phyloP scores from a whole-genome alignment of 2,113 vertebrate genomes.

The Mustela nigripes region DNA sequence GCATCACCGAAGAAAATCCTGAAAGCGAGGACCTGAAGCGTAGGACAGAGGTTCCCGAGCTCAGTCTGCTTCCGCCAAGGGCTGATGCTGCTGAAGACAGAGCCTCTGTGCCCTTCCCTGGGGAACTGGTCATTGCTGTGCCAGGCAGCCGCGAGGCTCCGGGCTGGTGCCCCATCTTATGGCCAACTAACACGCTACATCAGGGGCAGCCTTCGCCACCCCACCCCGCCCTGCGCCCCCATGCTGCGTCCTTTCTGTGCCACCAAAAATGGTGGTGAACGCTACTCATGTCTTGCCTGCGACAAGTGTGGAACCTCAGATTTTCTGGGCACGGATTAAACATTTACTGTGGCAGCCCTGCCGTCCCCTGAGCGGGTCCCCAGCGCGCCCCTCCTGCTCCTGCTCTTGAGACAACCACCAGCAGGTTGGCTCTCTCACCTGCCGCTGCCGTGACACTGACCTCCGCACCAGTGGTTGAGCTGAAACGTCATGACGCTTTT shows the following conservation, averaged over 20 bases:
- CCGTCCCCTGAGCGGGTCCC: background rate
- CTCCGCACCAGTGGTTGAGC: background rate
- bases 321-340: background rate
- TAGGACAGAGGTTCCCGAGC: background rate
- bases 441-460: background rate
- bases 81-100: background rate
- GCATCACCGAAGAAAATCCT: background rate
- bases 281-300: background rate
- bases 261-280: background rate
- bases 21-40: background rate
- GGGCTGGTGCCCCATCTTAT: accelerated
- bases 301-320: background rate
- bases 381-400: accelerated
- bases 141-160: accelerated
- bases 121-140: accelerated
- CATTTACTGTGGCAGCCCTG: too few species aligned
- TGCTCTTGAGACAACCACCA: background rate
- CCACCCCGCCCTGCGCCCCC: accelerated
- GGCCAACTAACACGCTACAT: accelerated
- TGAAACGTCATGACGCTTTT: background rate
- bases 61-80: background rate
- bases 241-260: accelerated
- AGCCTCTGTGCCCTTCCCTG: too few species aligned
- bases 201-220: accelerated
- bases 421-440: accelerated